Conservation (phyloP, 2,888 invertebrate genomes). For the Hydraecia micacea region DNA sequence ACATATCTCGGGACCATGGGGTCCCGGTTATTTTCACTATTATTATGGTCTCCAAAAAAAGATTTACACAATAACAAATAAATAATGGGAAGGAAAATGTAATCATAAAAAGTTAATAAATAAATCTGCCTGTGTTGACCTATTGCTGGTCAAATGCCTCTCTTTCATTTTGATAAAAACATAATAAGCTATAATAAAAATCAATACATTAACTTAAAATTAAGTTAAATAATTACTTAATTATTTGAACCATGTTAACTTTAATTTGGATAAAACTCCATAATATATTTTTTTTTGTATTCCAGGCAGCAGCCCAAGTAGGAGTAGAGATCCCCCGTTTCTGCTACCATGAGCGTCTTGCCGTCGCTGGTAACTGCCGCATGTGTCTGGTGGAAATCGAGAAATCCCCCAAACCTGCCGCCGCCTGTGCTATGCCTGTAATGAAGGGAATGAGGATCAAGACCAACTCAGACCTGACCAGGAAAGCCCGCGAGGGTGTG, state of each 20-base stretch:
- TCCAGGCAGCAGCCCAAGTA: constrained; percentile 97
- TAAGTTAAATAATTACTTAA: neutral
- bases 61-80: neutral
- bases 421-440: constrained; percentile 99
- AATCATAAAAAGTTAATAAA: neutral
- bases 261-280: neutral
- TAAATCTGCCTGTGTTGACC: neutral
- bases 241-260: no score
- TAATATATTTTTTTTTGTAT: neutral
- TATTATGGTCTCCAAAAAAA: neutral
- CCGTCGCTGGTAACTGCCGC: constrained; percentile 99
- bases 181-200: neutral
- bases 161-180: neutral
- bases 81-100: neutral
- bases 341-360: constrained; percentile 99
- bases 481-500: constrained; percentile 94
- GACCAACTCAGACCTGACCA: constrained; percentile 98
- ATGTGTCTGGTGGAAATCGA: constrained; percentile 99
- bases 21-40: neutral
- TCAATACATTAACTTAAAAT: neutral
- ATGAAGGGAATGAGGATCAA: constrained; percentile 99
- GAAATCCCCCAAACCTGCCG: constrained; percentile 99
- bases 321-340: constrained; percentile 99
- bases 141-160: neutral
- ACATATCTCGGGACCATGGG: no score